Evolutionary conservation across 1,140 invertebrate species (phyloP), one percentile per base, ranked within the genome.

Genomic region (Pemphigus obesinymphae): DNA sequence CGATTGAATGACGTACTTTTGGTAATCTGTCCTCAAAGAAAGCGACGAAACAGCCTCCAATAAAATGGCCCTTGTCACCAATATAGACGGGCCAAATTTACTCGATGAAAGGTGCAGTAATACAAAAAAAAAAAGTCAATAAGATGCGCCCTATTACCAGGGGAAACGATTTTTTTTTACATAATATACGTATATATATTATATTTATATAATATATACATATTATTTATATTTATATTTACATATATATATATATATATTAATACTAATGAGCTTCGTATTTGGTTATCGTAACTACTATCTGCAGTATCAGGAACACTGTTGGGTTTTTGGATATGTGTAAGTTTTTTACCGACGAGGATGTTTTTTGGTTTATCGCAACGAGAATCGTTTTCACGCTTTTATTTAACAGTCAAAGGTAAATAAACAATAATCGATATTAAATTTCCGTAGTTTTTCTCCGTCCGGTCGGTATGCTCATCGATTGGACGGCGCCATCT

Each of bases 21-120:
- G 48, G 63, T 72, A 70, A 72, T 53, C 82, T 82, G 63, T 55
- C 63, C 68, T 61, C 76, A 80, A 80, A 80, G 55, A 80, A 80
- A 80, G 76, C 76, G 76, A 63, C 76, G 76, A 80, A 80, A 73
- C 76, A 80, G 76, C 55, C 55, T 80, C 76, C 55, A 61, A 80
- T 80, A 80, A 80, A 80, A 80, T 80, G 76, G 76, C 76, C 76
- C 76, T 80, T 63, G 76, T 80, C 76, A 61, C 76, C 76, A 45
- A 80, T 80, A 43, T 80, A 29, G 76, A 80, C 76, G 55, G 55
- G 76, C 76, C 76, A 63, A 80, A 63, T 78, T 78, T 78, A 78
- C 75, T 78, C 75, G 75, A 78, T 80, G 76, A 80, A 80, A 80
- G 76, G 76, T 80, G 76, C 76, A 80, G 76, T 80, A 80, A 80